These are phyloP conservation scores for Cottoperca gobio DNA, from an alignment of 2,797 vertebrate genomes.

Conservation along the genomic window DNA sequence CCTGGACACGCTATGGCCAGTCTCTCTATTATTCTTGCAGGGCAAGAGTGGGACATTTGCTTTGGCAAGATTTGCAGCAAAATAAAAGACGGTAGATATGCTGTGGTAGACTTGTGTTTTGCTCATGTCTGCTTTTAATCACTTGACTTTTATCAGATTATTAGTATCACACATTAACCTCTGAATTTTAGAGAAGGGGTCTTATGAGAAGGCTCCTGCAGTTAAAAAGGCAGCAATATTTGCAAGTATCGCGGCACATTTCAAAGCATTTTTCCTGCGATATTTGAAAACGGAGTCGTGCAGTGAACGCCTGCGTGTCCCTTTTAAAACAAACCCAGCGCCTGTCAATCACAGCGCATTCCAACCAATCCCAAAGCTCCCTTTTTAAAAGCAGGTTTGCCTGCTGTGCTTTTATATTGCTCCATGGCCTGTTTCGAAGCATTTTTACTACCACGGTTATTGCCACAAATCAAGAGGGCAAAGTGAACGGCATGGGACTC, in stretches of 20 bases:
- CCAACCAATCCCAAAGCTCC: constrained; percentile 95
- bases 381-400: constrained; percentile 95
- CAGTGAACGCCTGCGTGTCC: constrained; percentile 96
- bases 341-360: constrained; percentile 94
- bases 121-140: constrained; percentile 42
- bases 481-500: constrained; percentile 90
- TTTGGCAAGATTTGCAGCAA: constrained; percentile 45
- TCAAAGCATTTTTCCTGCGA: constrained; percentile 96
- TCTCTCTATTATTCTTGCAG: constrained; percentile 54
- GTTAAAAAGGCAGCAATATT: constrained; percentile 81
- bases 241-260: constrained; percentile 91
- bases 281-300: constrained; percentile 97
- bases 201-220: constrained; percentile 65
- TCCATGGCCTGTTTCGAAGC: constrained; percentile 96
- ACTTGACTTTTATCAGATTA: constrained; percentile 25
- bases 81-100: constrained; percentile 37
- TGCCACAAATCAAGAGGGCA: constrained; percentile 94
- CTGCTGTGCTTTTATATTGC: constrained; percentile 99
- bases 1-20: constrained; percentile 58
- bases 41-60: constrained; percentile 61
- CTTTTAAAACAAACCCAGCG: constrained; percentile 98
- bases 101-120: constrained; percentile 40
- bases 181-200: constrained; percentile 32
- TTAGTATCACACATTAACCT: constrained; percentile 53
- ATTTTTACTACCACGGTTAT: constrained; percentile 95